Evolutionary conservation across 2,888 invertebrate species (phyloP).

Genomic region (Drosophila tripunctata): DNA sequence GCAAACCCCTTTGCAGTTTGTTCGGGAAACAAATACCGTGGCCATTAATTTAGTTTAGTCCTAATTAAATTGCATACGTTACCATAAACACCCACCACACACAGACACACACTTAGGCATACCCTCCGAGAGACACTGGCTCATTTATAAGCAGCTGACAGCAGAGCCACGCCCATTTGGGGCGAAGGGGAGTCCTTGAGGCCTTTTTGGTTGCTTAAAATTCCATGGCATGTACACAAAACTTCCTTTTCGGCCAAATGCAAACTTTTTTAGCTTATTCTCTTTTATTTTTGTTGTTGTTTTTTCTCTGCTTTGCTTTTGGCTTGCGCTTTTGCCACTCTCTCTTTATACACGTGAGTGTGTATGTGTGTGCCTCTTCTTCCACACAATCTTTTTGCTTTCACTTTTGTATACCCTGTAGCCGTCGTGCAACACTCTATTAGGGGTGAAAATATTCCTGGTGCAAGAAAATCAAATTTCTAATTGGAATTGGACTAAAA

Average conservation of each 20-base stretch:
- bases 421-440: no score
- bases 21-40: conserved; percentile 55
- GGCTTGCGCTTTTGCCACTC: conserved; percentile 23
- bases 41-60: conserved; percentile 70
- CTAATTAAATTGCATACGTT: conserved; percentile 72
- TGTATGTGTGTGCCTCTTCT: conserved; percentile 15
- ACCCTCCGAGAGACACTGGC: conserved; percentile 23
- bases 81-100: conserved; percentile 35
- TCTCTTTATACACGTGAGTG: conserved; percentile 1
- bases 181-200: conserved; percentile 45
- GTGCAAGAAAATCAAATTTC: no score
- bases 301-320: conserved; percentile 16
- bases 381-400: no score
- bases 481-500: no score
- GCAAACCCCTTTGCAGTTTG: conserved; percentile 38
- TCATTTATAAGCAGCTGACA: conserved; percentile 61
- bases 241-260: conserved; percentile 54
- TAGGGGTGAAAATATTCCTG: no score
- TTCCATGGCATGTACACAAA: conserved; percentile 48
- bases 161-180: conserved; percentile 37
- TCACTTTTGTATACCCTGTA: conserved; percentile 21
- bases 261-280: conserved; percentile 36
- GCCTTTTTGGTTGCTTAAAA: conserved; percentile 48
- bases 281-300: conserved; percentile 15
- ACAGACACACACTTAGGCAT: conserved; percentile 11